phyloP scores from a whole-genome alignment of 2,888 invertebrate genomes.

The Deladenus siricidicola region DNA sequence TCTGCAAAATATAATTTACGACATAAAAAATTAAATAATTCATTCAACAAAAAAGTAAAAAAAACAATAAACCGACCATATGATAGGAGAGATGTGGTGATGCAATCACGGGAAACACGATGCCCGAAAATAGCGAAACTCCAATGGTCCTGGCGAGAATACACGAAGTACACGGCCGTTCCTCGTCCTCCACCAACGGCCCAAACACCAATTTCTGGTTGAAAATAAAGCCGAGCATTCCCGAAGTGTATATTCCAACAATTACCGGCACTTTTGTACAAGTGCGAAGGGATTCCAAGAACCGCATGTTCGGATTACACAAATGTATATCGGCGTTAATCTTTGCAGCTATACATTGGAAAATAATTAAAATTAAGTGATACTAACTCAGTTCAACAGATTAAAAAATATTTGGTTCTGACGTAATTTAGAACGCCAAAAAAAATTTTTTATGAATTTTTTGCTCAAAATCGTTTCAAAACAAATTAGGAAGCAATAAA shows the following conservation, averaged over 20 bases:
- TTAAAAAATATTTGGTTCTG: too few species aligned
- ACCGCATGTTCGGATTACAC: constrained; percentile 5
- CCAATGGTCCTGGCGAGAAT: constrained; percentile 16
- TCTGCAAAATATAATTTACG: too few species aligned
- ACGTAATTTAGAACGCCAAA: too few species aligned
- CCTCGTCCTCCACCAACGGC: constrained; percentile 16
- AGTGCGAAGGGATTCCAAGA: constrained; percentile 32
- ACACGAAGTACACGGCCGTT: constrained; percentile 26
- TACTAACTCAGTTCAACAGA: too few species aligned
- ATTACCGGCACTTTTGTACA: constrained; percentile 42
- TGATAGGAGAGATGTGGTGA: constrained; percentile 42
- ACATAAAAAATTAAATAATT: too few species aligned
- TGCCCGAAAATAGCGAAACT: constrained; percentile 32
- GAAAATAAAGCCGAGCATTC: constrained; percentile 37
- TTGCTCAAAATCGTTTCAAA: too few species aligned
- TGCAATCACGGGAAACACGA: constrained; percentile 38
- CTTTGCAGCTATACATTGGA: constrained; percentile 40
- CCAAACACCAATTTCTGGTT: constrained; percentile 15
- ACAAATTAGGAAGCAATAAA: too few species aligned
- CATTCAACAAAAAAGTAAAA: not conserved
- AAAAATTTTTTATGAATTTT: too few species aligned
- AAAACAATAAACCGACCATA: constrained; percentile 28
- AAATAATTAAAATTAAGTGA: too few species aligned
- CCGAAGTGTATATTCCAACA: constrained; percentile 37
- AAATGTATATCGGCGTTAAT: constrained; percentile 42